Evolutionary conservation across 2,113 vertebrate species (phyloP).

Genomic region (Istiophorus platypterus): DNA sequence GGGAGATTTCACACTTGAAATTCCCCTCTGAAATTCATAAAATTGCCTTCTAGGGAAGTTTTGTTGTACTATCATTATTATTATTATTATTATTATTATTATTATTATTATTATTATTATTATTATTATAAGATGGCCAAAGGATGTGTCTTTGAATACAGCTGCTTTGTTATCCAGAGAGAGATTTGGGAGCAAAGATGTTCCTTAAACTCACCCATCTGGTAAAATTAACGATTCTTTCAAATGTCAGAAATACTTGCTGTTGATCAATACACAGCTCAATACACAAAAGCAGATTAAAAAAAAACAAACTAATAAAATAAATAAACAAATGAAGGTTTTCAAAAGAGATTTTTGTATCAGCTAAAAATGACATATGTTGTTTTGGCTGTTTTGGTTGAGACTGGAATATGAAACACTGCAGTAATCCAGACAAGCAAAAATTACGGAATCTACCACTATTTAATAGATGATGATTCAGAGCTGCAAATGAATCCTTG

Average conservation of each 20-base stretch:
- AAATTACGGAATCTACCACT: background rate
- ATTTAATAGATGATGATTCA: no score
- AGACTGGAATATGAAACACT: background rate
- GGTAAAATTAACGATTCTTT: background rate
- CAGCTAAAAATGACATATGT: background rate
- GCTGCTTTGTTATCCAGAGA: background rate
- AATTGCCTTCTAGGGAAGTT: slow-evolving; percentile 33
- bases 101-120: no score
- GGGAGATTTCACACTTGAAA: slow-evolving; percentile 14
- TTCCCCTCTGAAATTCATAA: slow-evolving; percentile 10
- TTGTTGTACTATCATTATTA: no score
- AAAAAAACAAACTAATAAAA: background rate
- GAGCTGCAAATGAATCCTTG: no score
- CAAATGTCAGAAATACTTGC: background rate
- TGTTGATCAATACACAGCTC: background rate
- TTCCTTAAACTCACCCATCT: background rate
- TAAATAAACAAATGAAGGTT: background rate
- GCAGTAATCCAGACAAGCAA: background rate
- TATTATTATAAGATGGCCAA: background rate
- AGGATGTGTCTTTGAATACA: background rate
- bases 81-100: no score
- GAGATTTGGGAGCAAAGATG: background rate
- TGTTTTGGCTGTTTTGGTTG: no score
- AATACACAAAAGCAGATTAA: background rate
- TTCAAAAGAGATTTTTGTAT: background rate